phyloP scores from a whole-genome alignment of 2,797 vertebrate genomes.

The Arrhamphus sclerolepis region DNA sequence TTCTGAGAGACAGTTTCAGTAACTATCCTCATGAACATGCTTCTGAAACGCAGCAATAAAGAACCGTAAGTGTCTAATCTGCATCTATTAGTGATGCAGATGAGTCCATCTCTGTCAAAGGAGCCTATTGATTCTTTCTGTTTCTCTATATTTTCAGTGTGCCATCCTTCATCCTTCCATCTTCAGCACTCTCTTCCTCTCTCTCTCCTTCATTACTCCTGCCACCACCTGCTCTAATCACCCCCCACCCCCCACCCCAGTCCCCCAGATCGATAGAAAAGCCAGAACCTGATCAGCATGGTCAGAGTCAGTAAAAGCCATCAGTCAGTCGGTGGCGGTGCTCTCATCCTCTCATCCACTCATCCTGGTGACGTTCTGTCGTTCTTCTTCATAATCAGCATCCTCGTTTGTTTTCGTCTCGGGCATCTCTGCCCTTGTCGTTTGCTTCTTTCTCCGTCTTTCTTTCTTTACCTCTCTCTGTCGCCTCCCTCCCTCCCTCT shows the following conservation, averaged over 20 bases:
- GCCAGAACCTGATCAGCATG: conserved; percentile 61
- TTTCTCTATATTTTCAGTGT: conserved; percentile 35
- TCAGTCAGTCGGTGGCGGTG: conserved; percentile 55
- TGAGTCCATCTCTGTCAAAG: conserved; percentile 61
- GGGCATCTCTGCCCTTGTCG: conserved; percentile 52
- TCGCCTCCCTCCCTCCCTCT: conserved; percentile 40
- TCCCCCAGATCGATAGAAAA: conserved; percentile 57
- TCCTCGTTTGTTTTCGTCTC: conserved; percentile 56
- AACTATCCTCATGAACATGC: neutral
- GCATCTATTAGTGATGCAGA: conserved; percentile 54
- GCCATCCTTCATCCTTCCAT: conserved; percentile 33
- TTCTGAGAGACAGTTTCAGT: too few species aligned
- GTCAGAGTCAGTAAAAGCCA: conserved; percentile 46
- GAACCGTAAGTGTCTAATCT: conserved; percentile 32
- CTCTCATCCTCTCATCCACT: too few species aligned
- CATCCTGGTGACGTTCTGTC: too few species aligned
- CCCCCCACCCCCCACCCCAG: conserved; percentile 18
- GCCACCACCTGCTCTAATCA: conserved; percentile 60
- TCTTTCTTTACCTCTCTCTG: conserved; percentile 46
- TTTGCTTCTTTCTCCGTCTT: conserved; percentile 36
- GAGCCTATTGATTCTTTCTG: conserved; percentile 58
- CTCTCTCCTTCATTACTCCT: conserved; percentile 53
- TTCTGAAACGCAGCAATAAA: conserved; percentile 4
- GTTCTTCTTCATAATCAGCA: conserved; percentile 52
- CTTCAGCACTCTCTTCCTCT: conserved; percentile 46